Percentiles rank a stretch among this genome's conserved stretches.
These are phyloP conservation scores for Bergia sp. DNA, from an alignment of 92 coral and sea anemone genomes.

Conservation along the genomic window DNA sequence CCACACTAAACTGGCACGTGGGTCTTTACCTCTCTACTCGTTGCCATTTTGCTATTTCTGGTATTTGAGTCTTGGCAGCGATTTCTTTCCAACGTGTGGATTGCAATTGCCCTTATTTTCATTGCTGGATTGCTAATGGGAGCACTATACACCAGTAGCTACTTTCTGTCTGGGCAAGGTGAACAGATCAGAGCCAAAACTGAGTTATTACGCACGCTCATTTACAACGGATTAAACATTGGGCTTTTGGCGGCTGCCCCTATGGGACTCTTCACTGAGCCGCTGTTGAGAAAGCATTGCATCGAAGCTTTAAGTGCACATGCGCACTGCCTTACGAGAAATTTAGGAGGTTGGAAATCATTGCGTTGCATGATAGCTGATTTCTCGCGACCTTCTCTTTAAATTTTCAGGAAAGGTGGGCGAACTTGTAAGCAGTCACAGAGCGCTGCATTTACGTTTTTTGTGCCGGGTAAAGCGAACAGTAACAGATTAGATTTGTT, in stretches of 20 bases:
- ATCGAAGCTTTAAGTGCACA: background rate
- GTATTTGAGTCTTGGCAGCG: conserved; percentile 65
- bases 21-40: conserved; percentile 66
- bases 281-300: conserved; percentile 65
- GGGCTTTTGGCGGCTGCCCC: conserved; percentile 66
- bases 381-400: no score
- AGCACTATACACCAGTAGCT: conserved; percentile 65
- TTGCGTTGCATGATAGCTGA: conserved; percentile 1
- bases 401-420: no score
- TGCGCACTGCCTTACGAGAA: conserved; percentile 70
- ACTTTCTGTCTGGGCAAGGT: conserved; percentile 45
- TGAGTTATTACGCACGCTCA: conserved; percentile 81
- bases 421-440: no score
- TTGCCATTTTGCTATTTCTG: conserved; percentile 49
- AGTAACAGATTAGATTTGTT: no score
- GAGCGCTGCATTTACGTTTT: no score
- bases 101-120: conserved; percentile 52
- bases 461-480: no score
- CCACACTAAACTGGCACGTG: conserved; percentile 53
- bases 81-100: conserved; percentile 67
- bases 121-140: conserved; percentile 67
- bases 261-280: conserved; percentile 66
- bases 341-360: conserved; percentile 54
- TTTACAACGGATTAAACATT: conserved; percentile 57
- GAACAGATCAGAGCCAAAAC: conserved; percentile 45